These are phyloP conservation scores for Aporrectodea caliginosa DNA, from an alignment of 1,140 invertebrate genomes.

Conservation along the genomic window DNA sequence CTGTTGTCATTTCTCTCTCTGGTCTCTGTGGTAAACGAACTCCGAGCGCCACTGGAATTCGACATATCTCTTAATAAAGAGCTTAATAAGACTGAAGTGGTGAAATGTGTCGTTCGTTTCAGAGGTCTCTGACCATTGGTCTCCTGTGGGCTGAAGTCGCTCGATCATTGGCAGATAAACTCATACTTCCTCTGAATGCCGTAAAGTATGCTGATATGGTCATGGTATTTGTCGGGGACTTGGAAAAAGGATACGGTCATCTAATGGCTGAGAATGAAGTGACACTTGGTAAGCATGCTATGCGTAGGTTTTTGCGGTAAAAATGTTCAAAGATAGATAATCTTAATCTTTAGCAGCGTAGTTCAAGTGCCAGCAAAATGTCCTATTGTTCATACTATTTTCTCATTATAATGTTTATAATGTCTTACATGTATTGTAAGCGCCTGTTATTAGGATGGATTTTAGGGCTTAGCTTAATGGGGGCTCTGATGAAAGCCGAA, in stretches of 20 bases:
- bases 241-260: background rate
- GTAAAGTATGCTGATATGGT: slow-evolving; percentile 24
- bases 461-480: background rate
- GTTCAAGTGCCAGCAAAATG: too few species aligned
- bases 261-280: background rate
- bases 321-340: background rate
- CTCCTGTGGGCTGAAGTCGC: slow-evolving; percentile 49
- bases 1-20: too few species aligned
- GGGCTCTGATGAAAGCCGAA: too few species aligned
- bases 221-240: slow-evolving; percentile 1
- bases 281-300: background rate
- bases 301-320: background rate
- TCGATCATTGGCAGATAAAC: slow-evolving; percentile 49
- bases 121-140: slow-evolving; percentile 40
- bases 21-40: too few species aligned
- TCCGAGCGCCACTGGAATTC: too few species aligned
- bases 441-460: background rate
- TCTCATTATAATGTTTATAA: background rate
- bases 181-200: slow-evolving; percentile 53
- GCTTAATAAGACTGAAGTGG: too few species aligned
- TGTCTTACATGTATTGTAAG: background rate
- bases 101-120: background rate
- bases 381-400: background rate
- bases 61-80: too few species aligned
- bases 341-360: too few species aligned